phyloP scores from a whole-genome alignment of 2,888 invertebrate genomes.

The Harpalus rufipes region DNA sequence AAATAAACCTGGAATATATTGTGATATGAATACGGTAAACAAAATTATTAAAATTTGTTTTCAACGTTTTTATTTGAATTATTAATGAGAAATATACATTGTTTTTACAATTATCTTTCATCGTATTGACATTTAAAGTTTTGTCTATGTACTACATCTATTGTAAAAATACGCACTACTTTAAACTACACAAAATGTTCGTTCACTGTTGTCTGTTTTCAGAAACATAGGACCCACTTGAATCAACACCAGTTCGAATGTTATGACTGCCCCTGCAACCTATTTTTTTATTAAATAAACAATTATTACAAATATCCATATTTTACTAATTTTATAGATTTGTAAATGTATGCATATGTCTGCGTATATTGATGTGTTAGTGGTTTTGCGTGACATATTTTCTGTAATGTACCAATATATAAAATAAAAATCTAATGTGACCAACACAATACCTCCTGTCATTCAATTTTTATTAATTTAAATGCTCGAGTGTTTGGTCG shows the following conservation, averaged over 20 bases:
- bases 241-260: constrained; percentile 73
- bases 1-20: constrained; percentile 16
- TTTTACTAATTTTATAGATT: too few species aligned
- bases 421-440: too few species aligned
- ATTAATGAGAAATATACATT: constrained; percentile 40
- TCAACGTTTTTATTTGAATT: constrained; percentile 24
- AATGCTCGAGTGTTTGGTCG: too few species aligned
- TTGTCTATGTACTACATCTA: constrained; percentile 11
- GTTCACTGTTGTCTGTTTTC: constrained; percentile 33
- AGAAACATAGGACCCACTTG: constrained; percentile 70
- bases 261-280: constrained; percentile 74
- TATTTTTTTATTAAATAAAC: constrained; percentile 49
- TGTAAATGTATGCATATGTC: too few species aligned
- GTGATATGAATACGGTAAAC: constrained; percentile 31
- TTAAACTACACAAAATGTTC: constrained; percentile 39
- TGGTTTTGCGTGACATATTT: too few species aligned
- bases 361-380: too few species aligned
- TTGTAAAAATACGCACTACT: not conserved
- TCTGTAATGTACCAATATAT: too few species aligned
- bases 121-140: not conserved
- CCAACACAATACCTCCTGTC: too few species aligned
- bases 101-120: constrained; percentile 43
- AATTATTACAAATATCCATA: too few species aligned
- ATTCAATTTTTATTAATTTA: too few species aligned
- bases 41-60: constrained; percentile 12